Base-by-base conservation (phyloP, 2,113 vertebrate species). In the Tragelaphus buxtoni region DNA sequence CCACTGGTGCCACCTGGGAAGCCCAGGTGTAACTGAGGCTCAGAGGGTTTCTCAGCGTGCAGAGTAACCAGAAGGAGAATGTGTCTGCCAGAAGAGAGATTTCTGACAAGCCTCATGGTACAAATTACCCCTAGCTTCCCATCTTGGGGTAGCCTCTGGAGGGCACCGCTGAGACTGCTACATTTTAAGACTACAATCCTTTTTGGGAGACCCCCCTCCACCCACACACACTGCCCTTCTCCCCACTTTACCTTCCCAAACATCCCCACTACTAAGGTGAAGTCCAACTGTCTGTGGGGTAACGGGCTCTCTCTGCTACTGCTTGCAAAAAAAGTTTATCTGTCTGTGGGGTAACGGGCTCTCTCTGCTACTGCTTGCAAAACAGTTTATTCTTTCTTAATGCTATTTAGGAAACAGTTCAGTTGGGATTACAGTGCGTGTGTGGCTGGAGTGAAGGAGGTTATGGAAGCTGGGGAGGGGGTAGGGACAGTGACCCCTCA, bases 381-480 rank as follows among this genome's bases (percentile, higher is more conserved):
- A 97, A 96, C 56, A 49, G 14, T 97, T 97, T 97, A 83, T 65
- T 65, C 63, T 65, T 65, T 65, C 63, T 65, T 65, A 65, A 65
- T 65, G 8, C 17, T 65, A 20, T 65, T 35, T 65, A 65, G 63
- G 76, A 90, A 97, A 96, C 61, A 49, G 17, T 97, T 97, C 97
- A 84, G 98, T 98, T 98, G 49, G 45, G 53, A 94, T 97, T 97
- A 82, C 91, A 84, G 60, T 53, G n/a, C 8, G 8, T 56, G 47
- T 61, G 88, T 53, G 79, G 81, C 14, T 63, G 87, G 85, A 84
- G 61, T 45, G 79, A 61, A 87, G 42, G 72, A 63, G 61, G 58
- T 51, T 51, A 8, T 60, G 45, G 77, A 92, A 95, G 42, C 56
- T 88, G 51, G 4, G 45, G 45, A 53, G 6, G 28, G 2, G 1